Conservation (phyloP, 1,140 invertebrate species). For the Cryptotermes secundus region DNA sequence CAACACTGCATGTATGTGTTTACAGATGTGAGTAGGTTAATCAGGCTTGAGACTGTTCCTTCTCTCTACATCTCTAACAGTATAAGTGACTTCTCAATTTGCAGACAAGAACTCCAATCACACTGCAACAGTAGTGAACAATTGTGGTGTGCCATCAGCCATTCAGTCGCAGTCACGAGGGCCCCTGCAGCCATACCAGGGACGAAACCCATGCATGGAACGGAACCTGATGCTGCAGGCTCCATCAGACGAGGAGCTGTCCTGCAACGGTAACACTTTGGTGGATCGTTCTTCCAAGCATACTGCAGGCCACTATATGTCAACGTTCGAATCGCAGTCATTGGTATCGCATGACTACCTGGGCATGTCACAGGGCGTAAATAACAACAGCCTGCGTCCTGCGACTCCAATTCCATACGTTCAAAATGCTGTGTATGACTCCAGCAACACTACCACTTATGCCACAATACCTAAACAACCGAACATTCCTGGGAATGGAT, state of each 20-base stretch:
- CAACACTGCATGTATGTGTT: no score
- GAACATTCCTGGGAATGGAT: conserved; percentile 46
- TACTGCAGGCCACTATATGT: conserved; percentile 43
- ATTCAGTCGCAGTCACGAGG: neutral
- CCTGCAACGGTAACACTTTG: conserved; percentile 60
- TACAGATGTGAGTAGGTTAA: no score
- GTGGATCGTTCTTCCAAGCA: conserved; percentile 71
- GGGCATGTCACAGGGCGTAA: conserved; percentile 38
- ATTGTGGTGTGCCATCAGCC: conserved; percentile 22
- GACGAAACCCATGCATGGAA: conserved; percentile 85
- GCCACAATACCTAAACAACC: conserved; percentile 54
- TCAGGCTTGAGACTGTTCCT: no score
- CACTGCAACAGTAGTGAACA: conserved; percentile 35
- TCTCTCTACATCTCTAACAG: no score
- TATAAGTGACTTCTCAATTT: neutral
- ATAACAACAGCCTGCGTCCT: conserved; percentile 41
- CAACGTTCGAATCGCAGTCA: conserved; percentile 50
- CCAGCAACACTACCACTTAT: conserved; percentile 30
- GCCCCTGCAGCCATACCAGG: conserved; percentile 67
- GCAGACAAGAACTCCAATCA: conserved; percentile 31
- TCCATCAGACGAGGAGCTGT: conserved; percentile 59
- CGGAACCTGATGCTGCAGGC: conserved; percentile 70
- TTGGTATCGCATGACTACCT: conserved; percentile 53
- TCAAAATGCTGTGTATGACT: conserved; percentile 68
- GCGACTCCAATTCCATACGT: conserved; percentile 69